Conservation (phyloP, 1,140 invertebrate species). For the Temnothorax longispinosus region DNA sequence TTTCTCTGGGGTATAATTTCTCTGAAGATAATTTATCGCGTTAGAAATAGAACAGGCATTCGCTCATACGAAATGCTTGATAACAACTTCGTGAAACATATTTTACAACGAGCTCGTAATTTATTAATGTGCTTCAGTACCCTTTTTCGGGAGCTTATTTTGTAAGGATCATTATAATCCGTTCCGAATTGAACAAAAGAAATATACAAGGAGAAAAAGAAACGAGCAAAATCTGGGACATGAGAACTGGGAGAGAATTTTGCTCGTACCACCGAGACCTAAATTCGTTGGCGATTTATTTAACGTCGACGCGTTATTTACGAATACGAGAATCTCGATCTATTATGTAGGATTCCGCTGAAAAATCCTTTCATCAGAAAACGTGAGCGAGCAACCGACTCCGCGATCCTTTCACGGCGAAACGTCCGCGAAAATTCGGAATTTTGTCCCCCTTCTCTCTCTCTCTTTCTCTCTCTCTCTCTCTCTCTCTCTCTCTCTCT, state of each 20-base stretch:
- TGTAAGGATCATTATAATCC: not conserved
- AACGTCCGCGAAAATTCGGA: slow-evolving; percentile 72
- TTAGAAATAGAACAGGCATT: slow-evolving; percentile 9
- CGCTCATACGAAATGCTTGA: not conserved
- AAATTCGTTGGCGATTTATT: slow-evolving; percentile 57
- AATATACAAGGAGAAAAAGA: not conserved
- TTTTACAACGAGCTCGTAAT: not conserved
- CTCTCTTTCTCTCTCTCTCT: not conserved
- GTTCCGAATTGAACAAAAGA: not conserved
- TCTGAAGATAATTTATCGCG: slow-evolving; percentile 25
- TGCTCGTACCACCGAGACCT: not conserved
- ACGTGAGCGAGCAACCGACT: slow-evolving; percentile 61
- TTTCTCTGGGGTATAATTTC: not conserved
- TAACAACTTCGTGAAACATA: not conserved
- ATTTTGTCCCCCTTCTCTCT: slow-evolving; percentile 57
- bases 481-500: slow-evolving; percentile 44
- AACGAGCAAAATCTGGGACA: not conserved
- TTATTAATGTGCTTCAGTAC: not conserved
- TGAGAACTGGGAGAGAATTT: not conserved
- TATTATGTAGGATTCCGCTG: slow-evolving; percentile 50
- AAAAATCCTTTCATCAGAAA: slow-evolving; percentile 60
- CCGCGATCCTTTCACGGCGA: slow-evolving; percentile 57
- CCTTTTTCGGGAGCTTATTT: not conserved
- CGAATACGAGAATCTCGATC: slow-evolving; percentile 56
- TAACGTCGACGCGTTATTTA: slow-evolving; percentile 57